Conservation (phyloP, 2,113 vertebrate species). For the Spea multiplicata region DNA sequence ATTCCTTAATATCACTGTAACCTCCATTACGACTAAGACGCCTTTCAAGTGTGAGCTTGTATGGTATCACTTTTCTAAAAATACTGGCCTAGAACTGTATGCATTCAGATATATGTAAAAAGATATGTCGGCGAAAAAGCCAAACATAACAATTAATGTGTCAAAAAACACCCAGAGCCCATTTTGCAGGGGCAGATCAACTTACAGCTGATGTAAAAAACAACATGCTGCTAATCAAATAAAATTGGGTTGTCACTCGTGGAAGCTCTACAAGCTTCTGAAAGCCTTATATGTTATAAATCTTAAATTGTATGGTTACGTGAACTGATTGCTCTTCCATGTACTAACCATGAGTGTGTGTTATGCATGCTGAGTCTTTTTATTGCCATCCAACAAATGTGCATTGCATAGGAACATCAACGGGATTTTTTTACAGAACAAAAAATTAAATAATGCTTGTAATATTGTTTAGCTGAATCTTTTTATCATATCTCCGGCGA, state of each 20-base stretch:
- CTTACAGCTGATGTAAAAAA: conserved; percentile 56
- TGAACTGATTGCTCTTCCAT: conserved; percentile 5
- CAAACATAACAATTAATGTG: conserved; percentile 55
- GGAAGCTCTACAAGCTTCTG: conserved; percentile 3
- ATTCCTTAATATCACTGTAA: conserved; percentile 58
- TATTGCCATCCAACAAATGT: conserved; percentile 9
- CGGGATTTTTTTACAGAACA: too few relatives aligned
- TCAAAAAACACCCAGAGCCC: conserved; percentile 47
- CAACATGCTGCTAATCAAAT: conserved; percentile 49
- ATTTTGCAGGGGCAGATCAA: conserved; percentile 49
- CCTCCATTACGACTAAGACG: conserved; percentile 60
- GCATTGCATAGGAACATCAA: conserved; percentile 12
- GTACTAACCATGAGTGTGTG: conserved; percentile 14
- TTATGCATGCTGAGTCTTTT: conserved; percentile 22
- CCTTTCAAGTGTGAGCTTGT: conserved; percentile 76
- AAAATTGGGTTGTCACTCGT: conserved; percentile 51
- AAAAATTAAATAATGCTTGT: background rate
- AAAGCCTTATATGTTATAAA: conserved; percentile 11
- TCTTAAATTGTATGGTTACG: background rate
- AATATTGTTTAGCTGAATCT: background rate
- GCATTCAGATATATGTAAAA: conserved; percentile 56
- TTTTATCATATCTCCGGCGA: background rate
- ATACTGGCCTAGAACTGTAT: conserved; percentile 45
- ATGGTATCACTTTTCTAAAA: conserved; percentile 70
- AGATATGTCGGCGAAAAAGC: conserved; percentile 51